A percentile compares a stretch with the other conserved stretches of the same genome.
phyloP scores from a whole-genome alignment of 2,797 vertebrate genomes.

The Pangasius djambal region DNA sequence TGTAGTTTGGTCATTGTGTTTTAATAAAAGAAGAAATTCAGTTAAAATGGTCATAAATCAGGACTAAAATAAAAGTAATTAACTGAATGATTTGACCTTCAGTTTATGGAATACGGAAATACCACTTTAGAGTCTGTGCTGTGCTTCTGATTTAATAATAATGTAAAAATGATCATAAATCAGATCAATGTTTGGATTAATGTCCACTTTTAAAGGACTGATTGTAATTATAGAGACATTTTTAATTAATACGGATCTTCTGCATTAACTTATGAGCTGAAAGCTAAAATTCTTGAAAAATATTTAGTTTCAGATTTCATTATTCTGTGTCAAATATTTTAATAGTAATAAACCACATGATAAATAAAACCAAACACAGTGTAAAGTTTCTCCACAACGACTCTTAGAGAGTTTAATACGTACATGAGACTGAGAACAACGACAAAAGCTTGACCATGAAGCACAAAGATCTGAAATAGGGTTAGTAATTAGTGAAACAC shows the following conservation, averaged over 20 bases:
- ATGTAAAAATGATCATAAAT: background rate
- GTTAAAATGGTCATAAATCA: conserved; percentile 22
- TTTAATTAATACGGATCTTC: background rate
- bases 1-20: background rate
- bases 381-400: background rate
- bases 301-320: background rate
- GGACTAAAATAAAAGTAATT: background rate
- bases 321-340: background rate
- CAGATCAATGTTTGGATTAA: background rate
- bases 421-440: background rate
- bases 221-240: background rate
- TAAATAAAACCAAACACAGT: background rate
- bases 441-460: background rate
- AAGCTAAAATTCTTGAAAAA: background rate
- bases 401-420: background rate
- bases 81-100: conserved; percentile 22
- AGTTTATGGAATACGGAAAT: background rate
- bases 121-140: background rate
- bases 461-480: background rate
- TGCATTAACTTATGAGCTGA: background rate
- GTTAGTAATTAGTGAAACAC: background rate
- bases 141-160: background rate
- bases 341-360: background rate
- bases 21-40: conserved; percentile 40
- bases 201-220: background rate